A percentile compares a stretch with the other conserved stretches of the same genome.
phyloP scores from a whole-genome alignment of 2,797 vertebrate species.

The Gallinago nigripennis region DNA sequence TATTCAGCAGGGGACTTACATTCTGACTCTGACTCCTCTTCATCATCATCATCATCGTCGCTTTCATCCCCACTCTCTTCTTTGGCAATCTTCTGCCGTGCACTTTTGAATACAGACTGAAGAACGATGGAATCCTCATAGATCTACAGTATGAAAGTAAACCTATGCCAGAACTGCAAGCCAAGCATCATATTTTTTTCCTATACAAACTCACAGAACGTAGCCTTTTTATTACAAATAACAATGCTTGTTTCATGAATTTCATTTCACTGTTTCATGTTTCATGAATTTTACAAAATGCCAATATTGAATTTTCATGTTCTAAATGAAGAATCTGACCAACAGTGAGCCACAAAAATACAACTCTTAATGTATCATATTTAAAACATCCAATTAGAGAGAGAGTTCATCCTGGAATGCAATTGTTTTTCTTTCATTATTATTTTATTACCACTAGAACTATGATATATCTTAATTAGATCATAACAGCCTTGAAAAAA shows the following conservation, averaged over 20 bases:
- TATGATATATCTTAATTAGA: not conserved
- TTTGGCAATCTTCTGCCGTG: slow-evolving; percentile 91
- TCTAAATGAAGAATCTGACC: not conserved
- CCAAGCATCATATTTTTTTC: not conserved
- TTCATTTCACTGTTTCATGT: too few species aligned
- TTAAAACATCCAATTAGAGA: not conserved
- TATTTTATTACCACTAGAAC: not conserved
- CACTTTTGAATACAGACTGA: slow-evolving; percentile 94
- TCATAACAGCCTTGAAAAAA: not conserved
- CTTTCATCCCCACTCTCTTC: slow-evolving; percentile 91
- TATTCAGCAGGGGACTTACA: not conserved
- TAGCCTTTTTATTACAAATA: not conserved
- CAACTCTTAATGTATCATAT: not conserved
- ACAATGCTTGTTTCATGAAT: not conserved
- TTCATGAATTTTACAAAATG: not conserved
- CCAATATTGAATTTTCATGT: not conserved
- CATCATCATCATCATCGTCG: slow-evolving; percentile 88
- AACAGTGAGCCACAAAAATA: not conserved
- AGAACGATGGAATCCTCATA: slow-evolving; percentile 94
- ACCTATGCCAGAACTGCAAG: not conserved
- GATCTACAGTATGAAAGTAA: slow-evolving; percentile 78
- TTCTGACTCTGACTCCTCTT: slow-evolving; percentile 40
- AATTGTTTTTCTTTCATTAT: not conserved
- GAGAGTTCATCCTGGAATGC: not conserved
- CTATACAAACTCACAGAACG: not conserved